Base-by-base conservation (phyloP, 2,113 vertebrate species). In the Scartelaos histophorus region DNA sequence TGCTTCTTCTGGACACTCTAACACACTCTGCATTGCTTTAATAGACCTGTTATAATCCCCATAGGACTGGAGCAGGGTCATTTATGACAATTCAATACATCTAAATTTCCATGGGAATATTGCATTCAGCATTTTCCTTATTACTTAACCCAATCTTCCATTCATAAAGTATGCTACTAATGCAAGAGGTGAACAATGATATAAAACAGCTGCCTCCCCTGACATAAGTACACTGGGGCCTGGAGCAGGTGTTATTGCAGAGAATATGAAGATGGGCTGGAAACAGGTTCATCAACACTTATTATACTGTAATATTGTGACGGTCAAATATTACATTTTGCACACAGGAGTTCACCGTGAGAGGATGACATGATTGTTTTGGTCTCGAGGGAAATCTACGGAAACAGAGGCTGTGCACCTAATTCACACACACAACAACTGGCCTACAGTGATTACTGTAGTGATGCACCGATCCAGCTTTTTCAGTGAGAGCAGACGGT, bases 341-440 rank as follows among this genome's bases (percentile, higher is more conserved):
- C 67, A 64, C 16, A 21, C 13, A 43, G 65, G 67, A 56, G 70
- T 71, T 69, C 24, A 22, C 53, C 7, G 38, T 70, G 7, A 73
- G 64, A 46, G 38, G 2, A 45, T 13, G 2, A n/a, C 16, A 70
- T 19, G 21, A 35, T 43, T 29, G 45, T 35, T 73, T 72, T 68
- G 68, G 45, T 35, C 78, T 58, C 22, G 15, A 21, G 57, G 71
- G 77, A 71, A 71, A 81, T 62, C 46, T 46, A 46, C 25, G 9
- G 25, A 71, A 38, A 25, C 74, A 74, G 53, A 46, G 43, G 46
- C 38, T 58, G 34, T 5, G 17, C 47, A 69, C 17, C 46, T 19
- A 15, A 56, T 5, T 24, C 4, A 24, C 35, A 45, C 24, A 22
- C 72, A 22, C 34, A 15, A n/a, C 61, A 65, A 6, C 1, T 53